A percentile compares a stretch with the other conserved stretches of the same genome.
Conservation (phyloP, 2,888 invertebrate species). For the Tanytarsus gracilentus region DNA sequence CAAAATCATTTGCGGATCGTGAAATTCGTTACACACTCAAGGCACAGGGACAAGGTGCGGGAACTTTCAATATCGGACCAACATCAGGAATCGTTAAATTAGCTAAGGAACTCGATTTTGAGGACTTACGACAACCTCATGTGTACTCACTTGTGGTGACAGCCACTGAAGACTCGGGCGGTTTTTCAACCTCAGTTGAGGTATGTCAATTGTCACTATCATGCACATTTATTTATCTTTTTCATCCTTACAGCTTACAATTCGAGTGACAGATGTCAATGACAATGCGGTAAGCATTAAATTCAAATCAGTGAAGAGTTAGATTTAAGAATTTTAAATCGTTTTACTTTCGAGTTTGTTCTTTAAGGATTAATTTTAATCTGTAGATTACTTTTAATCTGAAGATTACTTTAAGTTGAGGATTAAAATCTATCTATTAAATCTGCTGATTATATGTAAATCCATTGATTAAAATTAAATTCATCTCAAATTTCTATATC, state of each 20-base stretch:
- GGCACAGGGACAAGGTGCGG: conserved; percentile 88
- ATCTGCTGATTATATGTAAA: too few relatives aligned
- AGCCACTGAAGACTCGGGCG: conserved; percentile 95
- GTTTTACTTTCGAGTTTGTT: too few relatives aligned
- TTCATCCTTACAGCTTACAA: conserved; percentile 63
- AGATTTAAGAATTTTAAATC: too few relatives aligned
- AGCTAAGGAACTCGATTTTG: conserved; percentile 93
- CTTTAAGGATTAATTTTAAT: background rate
- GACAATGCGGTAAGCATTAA: conserved; percentile 62
- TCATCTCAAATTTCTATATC: too few relatives aligned
- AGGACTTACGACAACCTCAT: conserved; percentile 88
- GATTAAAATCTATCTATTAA: background rate
- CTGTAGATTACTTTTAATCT: background rate
- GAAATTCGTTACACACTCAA: conserved; percentile 93
- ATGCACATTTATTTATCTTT: background rate
- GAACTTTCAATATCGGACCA: conserved; percentile 90
- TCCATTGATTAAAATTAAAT: too few relatives aligned
- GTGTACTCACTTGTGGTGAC: conserved; percentile 88
- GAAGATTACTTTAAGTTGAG: background rate
- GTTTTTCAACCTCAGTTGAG: conserved; percentile 90
- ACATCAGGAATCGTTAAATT: conserved; percentile 91
- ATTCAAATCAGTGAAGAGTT: too few relatives aligned
- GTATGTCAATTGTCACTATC: conserved; percentile 42
- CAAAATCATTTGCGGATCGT: conserved; percentile 93
- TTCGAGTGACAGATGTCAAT: conserved; percentile 91